Evolutionary conservation across 2,888 invertebrate genomes (phyloP), one percentile per base, ranked within the genome.

Genomic region (Neria commutata): DNA sequence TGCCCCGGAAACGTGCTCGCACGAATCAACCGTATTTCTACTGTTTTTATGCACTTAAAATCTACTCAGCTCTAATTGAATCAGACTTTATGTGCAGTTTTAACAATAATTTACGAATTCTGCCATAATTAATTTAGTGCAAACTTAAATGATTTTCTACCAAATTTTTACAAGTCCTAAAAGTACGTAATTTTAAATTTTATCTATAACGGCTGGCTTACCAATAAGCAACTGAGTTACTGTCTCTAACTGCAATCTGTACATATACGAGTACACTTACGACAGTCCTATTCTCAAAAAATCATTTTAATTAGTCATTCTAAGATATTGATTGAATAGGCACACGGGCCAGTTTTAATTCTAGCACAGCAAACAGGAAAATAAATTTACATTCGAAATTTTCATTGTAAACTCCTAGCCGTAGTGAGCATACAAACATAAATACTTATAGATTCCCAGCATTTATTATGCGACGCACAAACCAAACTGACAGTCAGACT

Each of bases 391-490:
- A 42, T 42, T 46, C 21, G n/a, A 26, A 25, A 25, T 5, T 48
- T 48, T 4, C 23, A 25, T 8, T 48, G 5, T 16, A n/a, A 48
- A 33, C 8, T 33, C 33, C 8, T 10, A 33, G 33, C 25, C 14
- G n/a, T 48, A 48, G 26, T 26, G 25, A 25, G 26, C 5, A 3
- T 26, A 6, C 25, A 48, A n/a, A 23, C 29, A 48, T 5, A 42
- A 5, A n/a, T 42, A 11, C 11, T 29, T 42, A 42, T 21, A 17
- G 4, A 19, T 59, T 67, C 68, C 63, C 61, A 77, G 77, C 77
- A 77, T 77, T 74, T 73, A 79, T 77, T 77, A 79, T 77, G 78
- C 79, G 77, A 61, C 79, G 77, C 77, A 77, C 77, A 77, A 79
- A 67, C n/a, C n/a, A n/a, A n/a, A n/a, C n/a, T n/a, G n/a, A 63